A percentile compares a stretch with the other conserved stretches of the same genome.
Evolutionary conservation across 2,113 vertebrate genomes (phyloP).

Genomic region (Formicarius rufipectus): DNA sequence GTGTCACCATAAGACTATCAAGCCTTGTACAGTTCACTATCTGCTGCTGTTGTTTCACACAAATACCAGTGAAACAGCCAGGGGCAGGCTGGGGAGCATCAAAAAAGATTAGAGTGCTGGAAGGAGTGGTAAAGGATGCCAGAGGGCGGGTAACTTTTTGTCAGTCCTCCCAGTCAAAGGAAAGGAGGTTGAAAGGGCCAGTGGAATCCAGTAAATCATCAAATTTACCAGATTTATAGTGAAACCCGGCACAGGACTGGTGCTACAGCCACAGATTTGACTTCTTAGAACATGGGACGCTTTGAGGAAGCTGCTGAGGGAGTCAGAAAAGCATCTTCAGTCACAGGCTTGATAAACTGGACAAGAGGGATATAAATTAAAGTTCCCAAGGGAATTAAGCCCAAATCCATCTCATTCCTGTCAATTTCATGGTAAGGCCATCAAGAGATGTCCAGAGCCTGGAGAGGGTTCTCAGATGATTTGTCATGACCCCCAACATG

Average conservation of each 20-base stretch:
- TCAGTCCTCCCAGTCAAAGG: neutral
- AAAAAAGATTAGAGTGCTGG: neutral
- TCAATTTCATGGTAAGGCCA: neutral
- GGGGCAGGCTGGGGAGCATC: neutral
- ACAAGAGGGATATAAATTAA: neutral
- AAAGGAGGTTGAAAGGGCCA: neutral
- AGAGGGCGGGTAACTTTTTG: neutral
- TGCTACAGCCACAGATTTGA: neutral
- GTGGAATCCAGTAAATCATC: neutral
- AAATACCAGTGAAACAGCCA: neutral
- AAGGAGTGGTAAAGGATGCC: neutral
- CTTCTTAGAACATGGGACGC: neutral
- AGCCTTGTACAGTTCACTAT: neutral
- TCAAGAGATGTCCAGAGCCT: neutral
- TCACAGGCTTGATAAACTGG: neutral
- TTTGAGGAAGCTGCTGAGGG: neutral
- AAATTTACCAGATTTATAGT: too few relatives aligned
- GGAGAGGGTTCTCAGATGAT: neutral
- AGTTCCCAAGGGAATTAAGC: accelerated
- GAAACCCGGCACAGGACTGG: neutral
- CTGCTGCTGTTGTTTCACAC: neutral
- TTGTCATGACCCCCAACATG: too few relatives aligned
- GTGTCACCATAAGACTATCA: neutral
- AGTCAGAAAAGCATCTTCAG: neutral
- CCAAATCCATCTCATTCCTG: neutral